These are phyloP conservation scores for Lanius ludovicianus DNA, from an alignment of 2,113 vertebrate species.

Conservation along the genomic window DNA sequence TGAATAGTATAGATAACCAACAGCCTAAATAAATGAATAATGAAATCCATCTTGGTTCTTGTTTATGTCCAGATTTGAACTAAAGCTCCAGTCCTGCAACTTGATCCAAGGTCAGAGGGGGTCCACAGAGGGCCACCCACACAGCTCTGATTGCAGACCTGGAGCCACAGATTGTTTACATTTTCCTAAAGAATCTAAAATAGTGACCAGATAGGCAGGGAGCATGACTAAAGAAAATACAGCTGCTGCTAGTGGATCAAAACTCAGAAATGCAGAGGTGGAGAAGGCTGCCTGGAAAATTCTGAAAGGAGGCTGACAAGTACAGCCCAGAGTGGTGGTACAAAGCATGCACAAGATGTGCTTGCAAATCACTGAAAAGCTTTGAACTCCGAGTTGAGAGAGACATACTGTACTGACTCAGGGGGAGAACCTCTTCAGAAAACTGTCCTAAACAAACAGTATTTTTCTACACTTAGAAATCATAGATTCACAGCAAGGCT, in stretches of 20 bases:
- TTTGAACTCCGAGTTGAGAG: not conserved
- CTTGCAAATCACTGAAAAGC: not conserved
- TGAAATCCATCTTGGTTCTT: conserved; percentile 9
- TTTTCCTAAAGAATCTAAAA: conserved; percentile 54
- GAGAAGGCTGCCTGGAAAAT: not conserved
- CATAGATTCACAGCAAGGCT: not conserved
- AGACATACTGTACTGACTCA: not conserved
- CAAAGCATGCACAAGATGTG: not conserved
- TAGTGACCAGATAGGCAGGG: conserved; percentile 44
- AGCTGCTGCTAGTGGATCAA: conserved; percentile 46
- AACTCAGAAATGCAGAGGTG: not conserved
- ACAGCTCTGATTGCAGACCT: conserved; percentile 35
- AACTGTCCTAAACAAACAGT: not conserved
- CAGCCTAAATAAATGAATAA: not conserved
- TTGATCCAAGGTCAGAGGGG: conserved; percentile 44
- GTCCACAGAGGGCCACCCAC: conserved; percentile 46
- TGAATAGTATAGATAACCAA: not conserved
- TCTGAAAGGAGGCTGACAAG: not conserved
- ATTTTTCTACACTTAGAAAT: not conserved
- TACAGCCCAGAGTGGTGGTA: not conserved
- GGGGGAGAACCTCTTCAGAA: not conserved
- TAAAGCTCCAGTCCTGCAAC: conserved; percentile 35
- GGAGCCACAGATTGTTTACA: conserved; percentile 52
- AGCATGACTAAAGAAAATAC: conserved; percentile 59
- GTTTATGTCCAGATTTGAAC: conserved; percentile 24